Conservation (phyloP, 2,113 vertebrate genomes). For the Acanthochromis polyacanthus region DNA sequence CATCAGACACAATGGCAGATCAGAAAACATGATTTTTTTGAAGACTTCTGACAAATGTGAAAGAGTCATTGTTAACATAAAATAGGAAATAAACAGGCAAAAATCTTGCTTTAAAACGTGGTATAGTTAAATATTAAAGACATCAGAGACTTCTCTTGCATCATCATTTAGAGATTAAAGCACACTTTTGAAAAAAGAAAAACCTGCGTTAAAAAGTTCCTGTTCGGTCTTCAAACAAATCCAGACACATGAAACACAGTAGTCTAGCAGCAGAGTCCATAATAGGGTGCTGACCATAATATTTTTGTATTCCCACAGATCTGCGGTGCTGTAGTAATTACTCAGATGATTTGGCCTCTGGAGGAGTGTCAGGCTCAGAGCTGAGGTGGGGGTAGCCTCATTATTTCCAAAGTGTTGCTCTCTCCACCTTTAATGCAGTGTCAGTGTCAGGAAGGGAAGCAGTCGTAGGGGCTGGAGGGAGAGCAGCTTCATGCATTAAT, state of each 20-base stretch:
- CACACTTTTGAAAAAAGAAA: no score
- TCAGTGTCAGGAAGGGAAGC: conserved; percentile 56
- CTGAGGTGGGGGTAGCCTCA: conserved; percentile 58
- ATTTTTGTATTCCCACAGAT: conserved; percentile 42
- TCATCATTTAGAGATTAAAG: background rate
- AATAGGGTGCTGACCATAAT: background rate
- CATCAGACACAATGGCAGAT: no score
- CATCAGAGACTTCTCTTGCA: no score
- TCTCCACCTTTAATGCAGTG: conserved; percentile 64
- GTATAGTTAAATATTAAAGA: no score
- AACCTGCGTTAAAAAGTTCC: background rate
- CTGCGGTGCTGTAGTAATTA: conserved; percentile 45
- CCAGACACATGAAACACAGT: background rate
- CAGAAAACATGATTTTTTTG: no score
- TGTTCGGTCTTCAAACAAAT: background rate
- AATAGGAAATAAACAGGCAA: no score
- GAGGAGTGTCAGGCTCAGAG: conserved; percentile 34
- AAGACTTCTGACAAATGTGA: no score
- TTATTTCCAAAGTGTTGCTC: conserved; percentile 69
- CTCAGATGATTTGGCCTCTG: conserved; percentile 46
- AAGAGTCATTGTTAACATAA: no score
- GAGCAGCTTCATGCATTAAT: conserved; percentile 81
- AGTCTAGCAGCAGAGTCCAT: background rate
- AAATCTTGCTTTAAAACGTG: no score
- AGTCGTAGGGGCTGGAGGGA: conserved; percentile 56